Percentiles rank a stretch among this genome's conserved stretches.
Conservation (phyloP, 30 jellyfish, hydroid and myxozoan species). For the Nemopilema nomurai region DNA sequence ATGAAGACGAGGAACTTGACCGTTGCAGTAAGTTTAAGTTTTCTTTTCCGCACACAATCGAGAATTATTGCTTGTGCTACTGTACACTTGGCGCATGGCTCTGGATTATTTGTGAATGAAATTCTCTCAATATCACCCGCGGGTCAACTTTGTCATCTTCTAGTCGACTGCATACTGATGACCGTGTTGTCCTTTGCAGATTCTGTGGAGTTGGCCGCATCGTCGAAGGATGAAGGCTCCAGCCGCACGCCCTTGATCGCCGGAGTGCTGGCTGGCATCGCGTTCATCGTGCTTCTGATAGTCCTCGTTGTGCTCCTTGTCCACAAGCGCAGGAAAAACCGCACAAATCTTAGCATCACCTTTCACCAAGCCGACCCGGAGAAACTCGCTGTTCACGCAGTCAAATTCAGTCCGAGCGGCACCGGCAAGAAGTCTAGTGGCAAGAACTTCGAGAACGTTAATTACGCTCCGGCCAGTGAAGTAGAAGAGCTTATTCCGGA, state of each 20-base stretch:
- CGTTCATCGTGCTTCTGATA: slow-evolving; percentile 32
- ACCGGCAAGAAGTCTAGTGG: slow-evolving; percentile 18
- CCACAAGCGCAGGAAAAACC: slow-evolving; percentile 40
- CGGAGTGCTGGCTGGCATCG: slow-evolving; percentile 55
- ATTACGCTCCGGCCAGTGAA: slow-evolving; percentile 58
- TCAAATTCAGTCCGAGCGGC: slow-evolving; percentile 44
- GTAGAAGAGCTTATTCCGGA: slow-evolving; percentile 64
- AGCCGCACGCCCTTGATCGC: slow-evolving; percentile 39
- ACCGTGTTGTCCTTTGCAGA: slow-evolving; percentile 1
- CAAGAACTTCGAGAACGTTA: slow-evolving; percentile 79
- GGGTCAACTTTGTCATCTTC: neutral
- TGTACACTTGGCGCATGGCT: too few species aligned
- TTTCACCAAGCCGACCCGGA: slow-evolving; percentile 56
- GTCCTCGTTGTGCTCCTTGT: slow-evolving; percentile 39
- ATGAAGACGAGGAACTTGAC: slow-evolving; percentile 45
- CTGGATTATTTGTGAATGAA: neutral
- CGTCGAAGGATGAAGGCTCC: slow-evolving; percentile 2
- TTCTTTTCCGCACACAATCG: neutral
- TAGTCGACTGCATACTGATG: neutral
- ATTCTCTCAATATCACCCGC: neutral
- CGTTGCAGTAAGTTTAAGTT: slow-evolving; percentile 60
- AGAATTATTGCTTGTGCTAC: too few species aligned
- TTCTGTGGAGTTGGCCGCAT: neutral
- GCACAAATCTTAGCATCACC: slow-evolving; percentile 42
- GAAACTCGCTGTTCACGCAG: slow-evolving; percentile 21